Evolutionary conservation across 2,113 vertebrate genomes (phyloP).

Genomic region (Crotophaga sulcirostris): DNA sequence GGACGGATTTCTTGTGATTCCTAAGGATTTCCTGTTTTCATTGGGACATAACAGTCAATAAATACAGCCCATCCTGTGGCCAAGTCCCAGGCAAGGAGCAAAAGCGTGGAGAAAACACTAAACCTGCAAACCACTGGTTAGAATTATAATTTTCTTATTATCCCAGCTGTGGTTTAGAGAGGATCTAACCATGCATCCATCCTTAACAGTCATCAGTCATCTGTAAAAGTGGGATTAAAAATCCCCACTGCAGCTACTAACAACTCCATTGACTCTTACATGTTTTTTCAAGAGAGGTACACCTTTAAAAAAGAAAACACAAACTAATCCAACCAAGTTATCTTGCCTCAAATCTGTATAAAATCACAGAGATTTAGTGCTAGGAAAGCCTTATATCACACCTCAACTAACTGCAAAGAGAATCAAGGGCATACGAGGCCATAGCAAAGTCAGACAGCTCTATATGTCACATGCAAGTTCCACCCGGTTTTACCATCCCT

Average conservation of each 20-base stretch:
- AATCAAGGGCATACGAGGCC: slow-evolving; percentile 27
- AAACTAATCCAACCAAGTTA: background rate
- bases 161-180: background rate
- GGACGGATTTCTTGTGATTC: background rate
- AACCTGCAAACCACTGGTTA: background rate
- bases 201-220: background rate
- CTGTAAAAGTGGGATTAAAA: background rate
- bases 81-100: background rate
- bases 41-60: background rate
- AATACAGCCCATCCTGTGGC: background rate
- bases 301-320: background rate
- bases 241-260: background rate
- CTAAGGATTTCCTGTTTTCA: background rate
- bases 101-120: background rate
- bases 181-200: background rate
- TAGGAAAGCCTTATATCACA: slow-evolving; percentile 28
- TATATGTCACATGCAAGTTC: slow-evolving; percentile 1
- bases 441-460: background rate
- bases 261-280: background rate
- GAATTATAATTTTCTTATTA: background rate
- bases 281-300: slow-evolving; percentile 9
- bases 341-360: slow-evolving; percentile 21
- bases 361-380: slow-evolving; percentile 1
- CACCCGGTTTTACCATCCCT: background rate
- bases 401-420: background rate